These are phyloP conservation scores for Chascanopsetta lugubris DNA, from an alignment of 2,113 vertebrate genomes.

Conservation along the genomic window DNA sequence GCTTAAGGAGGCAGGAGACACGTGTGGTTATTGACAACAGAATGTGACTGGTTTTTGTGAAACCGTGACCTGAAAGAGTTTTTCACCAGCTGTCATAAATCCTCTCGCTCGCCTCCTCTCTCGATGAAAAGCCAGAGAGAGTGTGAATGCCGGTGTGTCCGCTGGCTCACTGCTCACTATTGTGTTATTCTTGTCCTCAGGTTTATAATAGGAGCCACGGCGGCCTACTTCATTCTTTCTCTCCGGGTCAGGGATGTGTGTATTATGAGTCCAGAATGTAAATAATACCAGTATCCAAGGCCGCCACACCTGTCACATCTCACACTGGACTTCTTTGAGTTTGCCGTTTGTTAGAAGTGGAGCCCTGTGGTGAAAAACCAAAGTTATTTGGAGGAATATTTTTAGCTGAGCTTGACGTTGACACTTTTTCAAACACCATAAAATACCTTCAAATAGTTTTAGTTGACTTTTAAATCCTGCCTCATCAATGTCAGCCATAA, in stretches of 20 bases:
- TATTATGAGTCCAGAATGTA: conserved; percentile 22
- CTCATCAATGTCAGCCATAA: background rate
- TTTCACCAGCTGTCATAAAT: background rate
- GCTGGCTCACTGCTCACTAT: conserved; percentile 29
- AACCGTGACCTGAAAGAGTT: background rate
- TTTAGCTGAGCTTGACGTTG: too few species aligned
- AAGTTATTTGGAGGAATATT: too few species aligned
- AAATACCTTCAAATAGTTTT: too few species aligned
- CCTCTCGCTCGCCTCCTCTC: conserved; percentile 3
- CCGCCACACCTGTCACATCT: conserved; percentile 24
- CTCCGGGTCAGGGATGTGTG: conserved; percentile 6
- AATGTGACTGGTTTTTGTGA: conserved; percentile 1
- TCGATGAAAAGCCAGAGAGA: conserved; percentile 2
- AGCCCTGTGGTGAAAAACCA: background rate
- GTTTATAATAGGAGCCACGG: conserved; percentile 53
- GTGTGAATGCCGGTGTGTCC: conserved; percentile 37
- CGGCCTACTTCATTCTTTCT: conserved; percentile 32
- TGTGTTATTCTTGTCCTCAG: conserved; percentile 46
- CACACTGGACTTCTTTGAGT: background rate
- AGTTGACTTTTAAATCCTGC: too few species aligned
- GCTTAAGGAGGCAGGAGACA: background rate
- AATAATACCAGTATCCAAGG: conserved; percentile 7
- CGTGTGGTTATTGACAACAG: conserved; percentile 8
- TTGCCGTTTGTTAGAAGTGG: background rate
- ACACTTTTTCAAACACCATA: too few species aligned